Percentiles rank a stretch among this genome's conserved stretches.
These are phyloP conservation scores for Ophion costatus DNA, from an alignment of 2,888 invertebrate species.

Conservation along the genomic window DNA sequence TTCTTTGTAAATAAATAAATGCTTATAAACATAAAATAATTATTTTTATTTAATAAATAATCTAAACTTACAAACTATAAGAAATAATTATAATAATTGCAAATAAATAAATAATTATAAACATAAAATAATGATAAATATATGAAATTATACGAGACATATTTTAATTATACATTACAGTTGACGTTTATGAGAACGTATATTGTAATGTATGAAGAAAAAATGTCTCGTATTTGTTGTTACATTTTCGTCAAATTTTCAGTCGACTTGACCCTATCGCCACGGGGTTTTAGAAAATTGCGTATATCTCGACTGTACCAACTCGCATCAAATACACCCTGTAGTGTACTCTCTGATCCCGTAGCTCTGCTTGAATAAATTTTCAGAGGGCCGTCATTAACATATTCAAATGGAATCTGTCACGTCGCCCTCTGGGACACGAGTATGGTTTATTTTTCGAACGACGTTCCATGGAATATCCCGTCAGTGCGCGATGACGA, in stretches of 20 bases:
- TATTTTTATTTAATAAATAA: no score
- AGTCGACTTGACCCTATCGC: background rate
- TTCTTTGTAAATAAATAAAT: no score
- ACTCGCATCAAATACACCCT: slow-evolving; percentile 11
- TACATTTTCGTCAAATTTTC: background rate
- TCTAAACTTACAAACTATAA: no score
- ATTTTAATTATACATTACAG: no score
- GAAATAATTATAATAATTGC: no score
- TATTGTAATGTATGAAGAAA: no score
- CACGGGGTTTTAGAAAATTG: background rate
- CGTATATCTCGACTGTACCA: slow-evolving; percentile 15
- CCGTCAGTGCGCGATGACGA: slow-evolving; percentile 53
- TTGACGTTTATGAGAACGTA: no score
- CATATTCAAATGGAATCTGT: slow-evolving; percentile 71
- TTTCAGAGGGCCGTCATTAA: slow-evolving; percentile 67
- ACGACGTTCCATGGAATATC: slow-evolving; percentile 16
- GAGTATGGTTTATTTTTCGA: slow-evolving; percentile 51
- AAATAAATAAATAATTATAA: no score
- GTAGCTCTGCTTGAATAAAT: slow-evolving; percentile 59
- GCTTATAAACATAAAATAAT: no score
- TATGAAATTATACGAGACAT: no score
- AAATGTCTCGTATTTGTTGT: no score
- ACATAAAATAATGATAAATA: no score
- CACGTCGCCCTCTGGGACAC: slow-evolving; percentile 64
- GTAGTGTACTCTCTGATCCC: slow-evolving; percentile 31